Base-by-base conservation (phyloP, 2,888 invertebrate species). In the Thalpophila matura region DNA sequence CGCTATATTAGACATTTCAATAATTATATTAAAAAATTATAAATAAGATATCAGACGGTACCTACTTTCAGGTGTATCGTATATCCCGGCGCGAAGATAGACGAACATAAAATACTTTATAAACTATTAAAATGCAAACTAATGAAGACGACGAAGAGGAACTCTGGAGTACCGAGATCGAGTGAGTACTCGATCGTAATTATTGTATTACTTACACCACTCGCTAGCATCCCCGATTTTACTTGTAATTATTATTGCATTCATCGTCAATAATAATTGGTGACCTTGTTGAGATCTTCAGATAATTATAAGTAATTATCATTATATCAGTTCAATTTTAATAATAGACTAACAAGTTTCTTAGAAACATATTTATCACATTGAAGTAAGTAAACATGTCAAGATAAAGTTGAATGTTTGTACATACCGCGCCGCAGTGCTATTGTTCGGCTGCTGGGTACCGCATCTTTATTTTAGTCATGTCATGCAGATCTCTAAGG, bases 331-430 rank as follows among this genome's bases (percentile, higher is more conserved):
- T 84, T 79, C 80, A 85, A 82, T 84, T 87, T 88, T 89, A 83
- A 85, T 86, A 82, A 83, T 81, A 85, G 81, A 84, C 78, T 82
- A 86, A 85, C 88, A 86, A 77, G 81, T 77, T 89, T 91, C 89
- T 89, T 79, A 83, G 89, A 91, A 89, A 86, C 85, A 79, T 91
- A 90, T 91, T 89, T 91, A 86, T 86, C 81, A 85, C 84, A 77
- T 70, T 70, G 82, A 78, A 84, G 86, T 85, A 84, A 85, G 91
- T 86, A 93, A 93, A 94, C 91, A 87, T 91, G 91, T 92, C 93
- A 91, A 91, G 94, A 94, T 94, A 94, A 91, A 81, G 72, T 68
- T 79, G 81, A 83, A 74, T 90, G 90, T 93, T 91, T 93, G 87
- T 86, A 79, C 85, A 85, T 78, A 81, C 79, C 79, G 83, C 81